These are phyloP conservation scores for Hypselothyrea guttata DNA, from an alignment of 2,888 invertebrate species.

Conservation along the genomic window DNA sequence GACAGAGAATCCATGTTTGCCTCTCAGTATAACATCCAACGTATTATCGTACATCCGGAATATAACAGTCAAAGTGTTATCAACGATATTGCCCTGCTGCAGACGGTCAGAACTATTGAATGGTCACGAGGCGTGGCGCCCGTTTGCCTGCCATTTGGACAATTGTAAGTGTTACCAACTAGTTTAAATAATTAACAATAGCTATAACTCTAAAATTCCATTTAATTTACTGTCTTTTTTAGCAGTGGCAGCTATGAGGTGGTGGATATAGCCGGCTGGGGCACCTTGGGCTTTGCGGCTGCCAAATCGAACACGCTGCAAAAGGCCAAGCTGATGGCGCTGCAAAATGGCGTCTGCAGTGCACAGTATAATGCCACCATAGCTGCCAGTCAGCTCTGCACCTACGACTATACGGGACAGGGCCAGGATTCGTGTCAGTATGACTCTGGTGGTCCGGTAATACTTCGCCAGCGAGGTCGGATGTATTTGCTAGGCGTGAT, in stretches of 20 bases:
- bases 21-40: conserved; percentile 80
- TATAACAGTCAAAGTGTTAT: conserved; percentile 44
- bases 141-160: conserved; percentile 84
- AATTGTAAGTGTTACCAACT: conserved; percentile 21
- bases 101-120: conserved; percentile 80
- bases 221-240: background rate
- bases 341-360: conserved; percentile 62
- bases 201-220: too few species aligned
- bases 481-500: conserved; percentile 83
- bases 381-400: conserved; percentile 58
- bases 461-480: conserved; percentile 80
- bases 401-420: conserved; percentile 65
- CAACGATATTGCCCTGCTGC: conserved; percentile 84
- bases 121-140: conserved; percentile 85
- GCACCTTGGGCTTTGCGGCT: conserved; percentile 83
- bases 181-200: too few species aligned
- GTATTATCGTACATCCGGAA: conserved; percentile 69
- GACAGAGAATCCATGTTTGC: conserved; percentile 66
- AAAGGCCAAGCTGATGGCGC: conserved; percentile 82
- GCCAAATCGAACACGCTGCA: conserved; percentile 82
- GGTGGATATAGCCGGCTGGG: conserved; percentile 83
- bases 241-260: conserved; percentile 43
- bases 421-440: conserved; percentile 83
- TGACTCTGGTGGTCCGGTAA: conserved; percentile 84
- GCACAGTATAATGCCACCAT: conserved; percentile 51